Conservation (phyloP, 2,797 vertebrate species). For the Lemur catta region DNA sequence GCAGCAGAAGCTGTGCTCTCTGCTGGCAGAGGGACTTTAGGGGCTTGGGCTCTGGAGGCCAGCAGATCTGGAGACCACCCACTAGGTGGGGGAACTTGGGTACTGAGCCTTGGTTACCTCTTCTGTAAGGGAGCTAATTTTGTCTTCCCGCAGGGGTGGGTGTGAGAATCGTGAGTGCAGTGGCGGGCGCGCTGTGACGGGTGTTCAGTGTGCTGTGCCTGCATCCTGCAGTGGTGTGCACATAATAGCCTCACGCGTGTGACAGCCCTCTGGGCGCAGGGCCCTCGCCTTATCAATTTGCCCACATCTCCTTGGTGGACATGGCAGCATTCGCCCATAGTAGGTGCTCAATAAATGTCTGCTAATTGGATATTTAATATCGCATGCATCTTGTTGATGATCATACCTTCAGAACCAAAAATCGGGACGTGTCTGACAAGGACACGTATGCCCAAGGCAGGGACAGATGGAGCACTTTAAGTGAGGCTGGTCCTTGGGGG, state of each 20-base stretch:
- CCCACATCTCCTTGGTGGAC: fast-evolving
- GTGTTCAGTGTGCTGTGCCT: fast-evolving
- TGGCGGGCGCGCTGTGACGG: fast-evolving
- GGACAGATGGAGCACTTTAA: background rate
- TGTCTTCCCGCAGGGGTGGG: background rate
- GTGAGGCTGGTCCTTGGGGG: background rate
- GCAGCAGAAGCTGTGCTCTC: background rate
- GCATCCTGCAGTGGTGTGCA: fast-evolving
- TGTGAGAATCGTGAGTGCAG: background rate
- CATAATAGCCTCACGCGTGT: fast-evolving
- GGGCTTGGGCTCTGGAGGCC: background rate
- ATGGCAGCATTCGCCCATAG: fast-evolving
- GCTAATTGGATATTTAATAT: background rate
- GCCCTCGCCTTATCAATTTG: fast-evolving
- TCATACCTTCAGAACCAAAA: background rate
- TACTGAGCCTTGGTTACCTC: background rate
- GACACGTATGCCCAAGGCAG: no score
- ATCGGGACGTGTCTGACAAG: background rate
- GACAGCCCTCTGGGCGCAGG: background rate
- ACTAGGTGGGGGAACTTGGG: background rate
- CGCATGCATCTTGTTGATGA: background rate
- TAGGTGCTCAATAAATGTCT: background rate
- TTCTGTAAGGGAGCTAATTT: background rate
- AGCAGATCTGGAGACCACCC: background rate
- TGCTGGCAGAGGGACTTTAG: background rate